Conservation (phyloP, 2,797 vertebrate genomes). For the Centroberyx gerrardi region DNA sequence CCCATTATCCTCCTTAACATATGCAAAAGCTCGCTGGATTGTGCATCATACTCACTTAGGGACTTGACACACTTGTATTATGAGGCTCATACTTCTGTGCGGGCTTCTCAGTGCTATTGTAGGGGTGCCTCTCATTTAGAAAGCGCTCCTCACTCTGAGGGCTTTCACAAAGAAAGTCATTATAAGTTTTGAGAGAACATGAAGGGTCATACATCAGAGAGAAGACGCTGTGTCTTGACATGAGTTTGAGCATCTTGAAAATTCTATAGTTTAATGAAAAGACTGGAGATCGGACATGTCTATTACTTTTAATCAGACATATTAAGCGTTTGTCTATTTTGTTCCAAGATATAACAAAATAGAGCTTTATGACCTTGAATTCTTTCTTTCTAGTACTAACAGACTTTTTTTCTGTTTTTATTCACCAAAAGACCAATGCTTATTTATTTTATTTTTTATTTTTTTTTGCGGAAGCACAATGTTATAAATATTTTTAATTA, state of each 20-base stretch:
- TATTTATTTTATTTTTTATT: constrained; percentile 34
- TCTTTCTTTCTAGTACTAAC: not conserved
- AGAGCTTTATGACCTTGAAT: constrained; percentile 31
- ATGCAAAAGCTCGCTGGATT: constrained; percentile 84
- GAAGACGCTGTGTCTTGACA: constrained; percentile 55
- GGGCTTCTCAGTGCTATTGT: constrained; percentile 71
- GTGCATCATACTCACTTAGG: constrained; percentile 85
- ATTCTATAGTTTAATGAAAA: constrained; percentile 41
- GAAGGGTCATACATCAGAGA: constrained; percentile 67
- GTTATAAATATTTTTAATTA: constrained; percentile 72
- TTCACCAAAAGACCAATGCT: constrained; percentile 47
- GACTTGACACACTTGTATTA: constrained; percentile 84
- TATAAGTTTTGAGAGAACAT: constrained; percentile 78
- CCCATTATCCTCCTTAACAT: constrained; percentile 86
- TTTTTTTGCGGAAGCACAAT: constrained; percentile 44
- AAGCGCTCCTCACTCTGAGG: constrained; percentile 76
- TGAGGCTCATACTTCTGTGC: constrained; percentile 72
- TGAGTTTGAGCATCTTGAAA: constrained; percentile 58
- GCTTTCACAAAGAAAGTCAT: constrained; percentile 81
- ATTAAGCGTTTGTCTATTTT: constrained; percentile 26
- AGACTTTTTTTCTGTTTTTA: constrained; percentile 33
- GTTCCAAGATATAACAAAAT: constrained; percentile 22
- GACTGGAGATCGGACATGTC: constrained; percentile 4
- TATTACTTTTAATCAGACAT: constrained; percentile 33
- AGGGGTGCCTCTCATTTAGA: constrained; percentile 80